Evolutionary conservation across 92 coral and sea anemone genomes (phyloP).

Genomic region (Epizoanthus illoricatus): DNA sequence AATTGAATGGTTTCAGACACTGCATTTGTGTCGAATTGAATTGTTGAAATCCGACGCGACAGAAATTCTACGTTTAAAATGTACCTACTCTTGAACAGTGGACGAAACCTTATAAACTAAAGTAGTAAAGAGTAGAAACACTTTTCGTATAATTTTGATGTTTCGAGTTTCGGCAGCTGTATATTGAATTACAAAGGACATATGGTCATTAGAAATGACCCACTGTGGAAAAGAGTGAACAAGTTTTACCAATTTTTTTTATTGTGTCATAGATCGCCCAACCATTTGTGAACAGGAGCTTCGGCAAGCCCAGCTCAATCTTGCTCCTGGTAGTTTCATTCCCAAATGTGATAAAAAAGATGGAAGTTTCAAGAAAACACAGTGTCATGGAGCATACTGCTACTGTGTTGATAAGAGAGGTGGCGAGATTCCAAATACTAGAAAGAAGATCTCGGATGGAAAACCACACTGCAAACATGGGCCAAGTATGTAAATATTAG

Average conservation of each 20-base stretch:
- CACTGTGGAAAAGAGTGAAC: too few species aligned
- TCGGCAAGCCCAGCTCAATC: slow-evolving; percentile 43
- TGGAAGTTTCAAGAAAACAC: slow-evolving; percentile 77
- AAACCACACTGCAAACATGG: slow-evolving; percentile 63
- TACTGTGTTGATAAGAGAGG: slow-evolving; percentile 77
- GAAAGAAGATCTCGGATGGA: slow-evolving; percentile 40
- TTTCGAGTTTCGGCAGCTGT: too few species aligned
- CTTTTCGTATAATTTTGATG: too few species aligned
- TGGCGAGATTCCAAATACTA: slow-evolving; percentile 55
- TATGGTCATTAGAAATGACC: too few species aligned
- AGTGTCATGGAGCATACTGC: slow-evolving; percentile 72
- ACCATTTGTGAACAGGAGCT: slow-evolving; percentile 65
- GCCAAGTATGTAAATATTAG: slow-evolving; percentile 3
- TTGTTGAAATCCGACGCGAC: too few species aligned
- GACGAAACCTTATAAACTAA: too few species aligned
- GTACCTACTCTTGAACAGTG: too few species aligned
- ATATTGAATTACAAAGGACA: too few species aligned
- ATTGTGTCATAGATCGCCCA: slow-evolving; percentile 31
- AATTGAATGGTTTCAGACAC: too few species aligned
- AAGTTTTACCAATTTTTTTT: neutral
- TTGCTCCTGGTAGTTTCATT: slow-evolving; percentile 58
- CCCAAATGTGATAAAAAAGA: slow-evolving; percentile 69
- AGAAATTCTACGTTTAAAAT: too few species aligned
- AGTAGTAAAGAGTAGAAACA: too few species aligned
- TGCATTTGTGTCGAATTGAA: too few species aligned